A percentile compares a stretch with the other conserved stretches of the same genome.
phyloP scores from a whole-genome alignment of 2,113 vertebrate genomes.

The Leptocoma aspasia region DNA sequence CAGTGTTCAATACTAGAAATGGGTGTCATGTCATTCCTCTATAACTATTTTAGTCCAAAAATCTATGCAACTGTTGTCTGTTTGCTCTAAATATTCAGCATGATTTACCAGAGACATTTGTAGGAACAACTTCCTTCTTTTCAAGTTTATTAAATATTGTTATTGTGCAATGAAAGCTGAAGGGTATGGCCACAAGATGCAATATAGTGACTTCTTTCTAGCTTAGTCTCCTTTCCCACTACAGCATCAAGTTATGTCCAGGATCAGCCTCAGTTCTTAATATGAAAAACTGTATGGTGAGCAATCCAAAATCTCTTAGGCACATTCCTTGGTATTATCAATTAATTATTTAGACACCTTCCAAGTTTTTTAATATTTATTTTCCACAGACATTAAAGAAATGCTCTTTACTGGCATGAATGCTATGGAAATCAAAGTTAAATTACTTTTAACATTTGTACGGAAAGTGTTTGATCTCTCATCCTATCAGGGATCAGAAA shows the following conservation, averaged over 20 bases:
- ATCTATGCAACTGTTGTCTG: slow-evolving; percentile 39
- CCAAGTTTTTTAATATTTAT: neutral
- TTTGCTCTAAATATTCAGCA: slow-evolving; percentile 46
- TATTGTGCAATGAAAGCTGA: neutral
- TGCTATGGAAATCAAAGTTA: neutral
- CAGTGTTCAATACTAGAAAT: slow-evolving; percentile 31
- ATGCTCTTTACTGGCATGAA: neutral
- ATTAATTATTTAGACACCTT: neutral
- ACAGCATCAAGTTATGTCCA: neutral
- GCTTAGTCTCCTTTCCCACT: neutral
- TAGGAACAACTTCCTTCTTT: slow-evolving; percentile 27
- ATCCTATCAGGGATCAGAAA: too few species aligned
- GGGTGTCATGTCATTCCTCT: slow-evolving; percentile 32
- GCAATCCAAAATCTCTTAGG: neutral
- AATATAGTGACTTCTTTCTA: neutral
- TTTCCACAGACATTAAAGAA: neutral
- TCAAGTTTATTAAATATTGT: neutral
- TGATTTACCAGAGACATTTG: slow-evolving; percentile 32
- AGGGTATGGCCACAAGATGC: neutral
- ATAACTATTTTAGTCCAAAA: slow-evolving; percentile 48
- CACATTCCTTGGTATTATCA: neutral
- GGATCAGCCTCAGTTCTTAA: neutral
- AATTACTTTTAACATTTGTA: neutral
- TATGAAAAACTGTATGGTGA: neutral
- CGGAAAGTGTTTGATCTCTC: too few species aligned